Evolutionary conservation across 2,888 invertebrate genomes (phyloP), one percentile per base, ranked within the genome.

Genomic region (Melanophora roralis): DNA sequence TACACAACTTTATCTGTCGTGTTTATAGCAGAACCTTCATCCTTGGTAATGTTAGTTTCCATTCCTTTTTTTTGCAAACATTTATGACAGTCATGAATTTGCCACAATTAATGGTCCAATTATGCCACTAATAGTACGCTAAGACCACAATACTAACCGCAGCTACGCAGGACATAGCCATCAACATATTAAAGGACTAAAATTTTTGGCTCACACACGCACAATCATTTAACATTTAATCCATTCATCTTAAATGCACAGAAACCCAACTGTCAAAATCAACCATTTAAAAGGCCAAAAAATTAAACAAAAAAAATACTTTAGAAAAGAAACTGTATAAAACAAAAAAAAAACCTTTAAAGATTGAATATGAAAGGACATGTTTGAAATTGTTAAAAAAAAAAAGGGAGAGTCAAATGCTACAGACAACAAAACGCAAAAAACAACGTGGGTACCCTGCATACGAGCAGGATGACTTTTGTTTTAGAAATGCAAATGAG

Each of bases 21-120:
- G n/a, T n/a, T n/a, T n/a, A n/a, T n/a, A 74, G 34, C 59, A 55
- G 36, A 55, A 45, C 21, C 21, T 19, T 45, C 76, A 27, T 73
- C 45, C 57, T 51, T n/a, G n/a, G 40, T 81, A 65, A 62, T 59
- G 23, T 59, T 38, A 57, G 45, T 71, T 23, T 36, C 12, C 9
- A 23, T 23, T 72, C 14, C 53, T 59, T 57, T 72, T 71, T 45
- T n/a, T n/a, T n/a, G n/a, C n/a, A 76, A 69, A 59, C 68, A 69
- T 73, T 82, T 65, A 75, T 78, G 75, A 73, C 76, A 78, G 49
- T 81, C 85, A 86, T 87, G 88, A 86, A 87, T 86, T 86, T 85
- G 84, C 84, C 85, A 84, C 88, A 88, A 89, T 87, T 88, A 88
- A 89, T 88, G 89, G 88, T 89, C 86, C 87, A 88, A 88, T 88